A percentile compares a stretch with the other conserved stretches of the same genome.
Conservation (phyloP, 2,888 invertebrate genomes). For the Lithophane leautieri region DNA sequence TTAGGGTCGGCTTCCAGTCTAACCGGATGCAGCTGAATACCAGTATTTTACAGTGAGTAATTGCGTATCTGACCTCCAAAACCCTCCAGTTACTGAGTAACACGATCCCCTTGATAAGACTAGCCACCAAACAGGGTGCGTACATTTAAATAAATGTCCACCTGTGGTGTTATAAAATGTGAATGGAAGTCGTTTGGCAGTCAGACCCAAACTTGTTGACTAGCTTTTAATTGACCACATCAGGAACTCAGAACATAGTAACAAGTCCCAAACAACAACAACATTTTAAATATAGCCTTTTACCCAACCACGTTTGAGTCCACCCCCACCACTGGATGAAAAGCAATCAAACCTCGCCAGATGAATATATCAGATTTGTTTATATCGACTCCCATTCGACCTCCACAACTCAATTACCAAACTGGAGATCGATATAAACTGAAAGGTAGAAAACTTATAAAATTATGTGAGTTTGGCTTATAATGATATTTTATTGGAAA, state of each 20-base stretch:
- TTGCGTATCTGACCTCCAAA: too few species aligned
- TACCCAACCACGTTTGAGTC: neutral
- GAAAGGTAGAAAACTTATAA: conserved; percentile 2
- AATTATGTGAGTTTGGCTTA: neutral
- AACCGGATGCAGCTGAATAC: too few species aligned
- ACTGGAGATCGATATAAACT: neutral
- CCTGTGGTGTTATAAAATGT: neutral
- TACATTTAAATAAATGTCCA: neutral
- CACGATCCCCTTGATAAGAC: too few species aligned
- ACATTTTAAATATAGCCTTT: conserved; percentile 1
- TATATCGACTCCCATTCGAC: neutral
- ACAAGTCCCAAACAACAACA: neutral
- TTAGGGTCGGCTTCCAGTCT: too few species aligned
- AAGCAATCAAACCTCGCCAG: conserved; percentile 10
- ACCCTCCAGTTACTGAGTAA: too few species aligned
- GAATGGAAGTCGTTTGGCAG: neutral
- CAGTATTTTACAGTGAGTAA: too few species aligned
- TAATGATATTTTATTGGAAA: neutral
- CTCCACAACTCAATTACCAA: conserved; percentile 11
- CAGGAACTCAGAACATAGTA: neutral
- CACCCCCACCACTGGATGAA: neutral
- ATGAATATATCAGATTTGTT: conserved; percentile 22
- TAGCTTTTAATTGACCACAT: neutral
- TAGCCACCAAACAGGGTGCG: neutral
- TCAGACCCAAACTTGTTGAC: neutral